These are phyloP conservation scores for Nannospalax galili DNA, from an alignment of 2,113 vertebrate genomes.

Conservation along the genomic window DNA sequence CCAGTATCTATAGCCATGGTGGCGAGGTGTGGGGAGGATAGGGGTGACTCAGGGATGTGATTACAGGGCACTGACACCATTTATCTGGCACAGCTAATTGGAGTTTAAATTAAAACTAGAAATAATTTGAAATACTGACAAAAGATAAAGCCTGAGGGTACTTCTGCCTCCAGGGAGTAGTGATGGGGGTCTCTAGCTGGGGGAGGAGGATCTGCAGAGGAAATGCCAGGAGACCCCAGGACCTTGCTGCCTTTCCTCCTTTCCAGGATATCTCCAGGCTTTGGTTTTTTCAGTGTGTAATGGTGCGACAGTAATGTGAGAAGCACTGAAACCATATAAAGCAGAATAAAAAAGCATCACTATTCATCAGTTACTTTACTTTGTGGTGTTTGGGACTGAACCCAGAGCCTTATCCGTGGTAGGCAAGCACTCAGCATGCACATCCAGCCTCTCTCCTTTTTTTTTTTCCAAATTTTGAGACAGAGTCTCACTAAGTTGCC, in stretches of 20 bases:
- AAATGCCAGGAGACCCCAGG: neutral
- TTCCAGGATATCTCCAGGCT: neutral
- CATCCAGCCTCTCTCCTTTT: too few species aligned
- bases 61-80: constrained; percentile 51
- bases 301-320: neutral
- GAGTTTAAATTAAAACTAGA: constrained; percentile 76
- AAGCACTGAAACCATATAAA: constrained; percentile 9
- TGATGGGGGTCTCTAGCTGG: neutral
- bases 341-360: neutral
- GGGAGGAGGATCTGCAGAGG: neutral
- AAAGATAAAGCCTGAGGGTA: constrained; percentile 49
- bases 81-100: constrained; percentile 73
- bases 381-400: neutral
- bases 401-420: neutral
- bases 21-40: neutral
- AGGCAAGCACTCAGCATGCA: neutral
- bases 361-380: neutral
- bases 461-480: neutral
- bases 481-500: neutral
- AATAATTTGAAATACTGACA: constrained; percentile 59
- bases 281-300: constrained; percentile 42
- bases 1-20: neutral
- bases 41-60: constrained; percentile 41
- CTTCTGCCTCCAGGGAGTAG: neutral
- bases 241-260: neutral